Conservation (phyloP, 2,797 vertebrate species). For the Pelobates cultripes region DNA sequence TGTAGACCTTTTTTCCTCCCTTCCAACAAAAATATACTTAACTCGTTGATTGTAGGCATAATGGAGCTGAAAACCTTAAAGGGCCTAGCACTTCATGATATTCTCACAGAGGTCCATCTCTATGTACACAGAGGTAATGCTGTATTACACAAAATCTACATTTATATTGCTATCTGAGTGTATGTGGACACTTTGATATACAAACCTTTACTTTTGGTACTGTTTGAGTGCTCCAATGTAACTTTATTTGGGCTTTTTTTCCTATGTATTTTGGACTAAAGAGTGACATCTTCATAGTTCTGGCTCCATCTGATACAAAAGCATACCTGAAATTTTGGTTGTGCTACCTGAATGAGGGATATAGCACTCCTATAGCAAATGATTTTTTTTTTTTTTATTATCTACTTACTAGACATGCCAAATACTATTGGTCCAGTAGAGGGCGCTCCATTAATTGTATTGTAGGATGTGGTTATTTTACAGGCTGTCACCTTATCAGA, state of each 20-base stretch:
- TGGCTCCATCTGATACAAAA: conserved; percentile 41
- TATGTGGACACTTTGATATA: too few relatives aligned
- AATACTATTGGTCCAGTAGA: conserved; percentile 29
- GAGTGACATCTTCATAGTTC: conserved; percentile 42
- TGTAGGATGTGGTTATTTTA: too few relatives aligned
- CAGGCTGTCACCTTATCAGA: too few relatives aligned
- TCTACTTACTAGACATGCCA: conserved; percentile 15
- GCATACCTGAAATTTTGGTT: conserved; percentile 54
- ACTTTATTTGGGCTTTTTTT: conserved; percentile 23
- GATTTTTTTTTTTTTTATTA: conserved; percentile 17
- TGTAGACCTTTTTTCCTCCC: too few relatives aligned
- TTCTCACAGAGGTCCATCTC: conserved; percentile 91
- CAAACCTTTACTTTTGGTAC: too few relatives aligned
- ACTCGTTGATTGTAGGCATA: conserved; percentile 75
- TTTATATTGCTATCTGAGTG: too few relatives aligned
- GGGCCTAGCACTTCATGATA: conserved; percentile 91
- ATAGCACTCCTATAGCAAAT: conserved; percentile 64
- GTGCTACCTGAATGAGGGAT: conserved; percentile 36
- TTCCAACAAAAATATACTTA: conserved; percentile 3
- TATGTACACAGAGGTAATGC: conserved; percentile 89
- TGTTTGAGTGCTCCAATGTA: too few relatives aligned
- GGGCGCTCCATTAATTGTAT: conserved; percentile 15
- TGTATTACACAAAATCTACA: too few relatives aligned
- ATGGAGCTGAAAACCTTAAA: conserved; percentile 90
- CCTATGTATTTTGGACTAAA: conserved; percentile 21